Evolutionary conservation across 2,797 vertebrate genomes (phyloP).

Genomic region (Xyrichtys novacula): DNA sequence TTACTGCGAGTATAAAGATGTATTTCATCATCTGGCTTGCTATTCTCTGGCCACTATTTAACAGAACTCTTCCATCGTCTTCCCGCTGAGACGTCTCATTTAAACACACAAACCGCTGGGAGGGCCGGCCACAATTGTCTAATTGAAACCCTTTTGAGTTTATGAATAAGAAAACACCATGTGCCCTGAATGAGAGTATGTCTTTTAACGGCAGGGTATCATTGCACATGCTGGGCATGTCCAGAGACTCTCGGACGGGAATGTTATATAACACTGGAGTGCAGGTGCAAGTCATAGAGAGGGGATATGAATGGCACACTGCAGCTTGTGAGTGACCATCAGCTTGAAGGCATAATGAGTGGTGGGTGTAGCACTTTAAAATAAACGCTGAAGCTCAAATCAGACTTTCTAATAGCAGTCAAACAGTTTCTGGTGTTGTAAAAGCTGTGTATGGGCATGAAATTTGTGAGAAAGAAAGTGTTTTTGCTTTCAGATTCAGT

Average conservation of each 20-base stretch:
- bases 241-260: conserved; percentile 28
- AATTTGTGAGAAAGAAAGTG: conserved; percentile 20
- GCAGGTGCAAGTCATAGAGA: conserved; percentile 67
- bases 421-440: conserved; percentile 28
- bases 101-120: conserved; percentile 56
- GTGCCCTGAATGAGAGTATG: conserved; percentile 45
- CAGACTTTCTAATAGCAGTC: conserved; percentile 29
- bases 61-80: conserved; percentile 24
- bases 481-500: neutral
- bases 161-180: conserved; percentile 68
- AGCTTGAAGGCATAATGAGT: conserved; percentile 40
- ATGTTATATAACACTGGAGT: conserved; percentile 54
- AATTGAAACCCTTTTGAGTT: conserved; percentile 70
- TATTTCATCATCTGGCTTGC: conserved; percentile 46
- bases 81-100: conserved; percentile 55
- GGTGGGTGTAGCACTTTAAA: conserved; percentile 17
- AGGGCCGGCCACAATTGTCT: conserved; percentile 56
- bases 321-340: conserved; percentile 70
- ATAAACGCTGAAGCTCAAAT: conserved; percentile 16
- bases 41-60: conserved; percentile 54
- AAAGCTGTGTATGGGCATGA: conserved; percentile 9
- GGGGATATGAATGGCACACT: conserved; percentile 64
- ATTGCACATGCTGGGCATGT: conserved; percentile 54
- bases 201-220: conserved; percentile 51
- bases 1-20: conserved; percentile 26